Conservation (phyloP, 2,888 invertebrate genomes). For the Synergus umbraculus region DNA sequence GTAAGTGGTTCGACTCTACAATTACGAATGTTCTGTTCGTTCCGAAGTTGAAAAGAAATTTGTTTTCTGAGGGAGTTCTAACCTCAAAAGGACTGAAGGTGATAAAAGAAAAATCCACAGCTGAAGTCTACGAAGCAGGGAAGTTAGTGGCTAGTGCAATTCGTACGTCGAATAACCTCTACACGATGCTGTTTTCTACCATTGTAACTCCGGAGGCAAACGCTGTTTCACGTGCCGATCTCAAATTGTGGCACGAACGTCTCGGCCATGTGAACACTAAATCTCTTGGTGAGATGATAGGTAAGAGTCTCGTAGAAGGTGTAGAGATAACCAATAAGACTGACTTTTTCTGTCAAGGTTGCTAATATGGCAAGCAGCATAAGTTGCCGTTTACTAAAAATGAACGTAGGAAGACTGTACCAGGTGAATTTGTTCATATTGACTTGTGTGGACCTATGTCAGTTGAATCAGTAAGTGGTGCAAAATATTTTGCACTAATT, state of each 20-base stretch:
- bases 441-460: conserved; percentile 42
- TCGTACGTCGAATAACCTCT: conserved; percentile 45
- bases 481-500: not conserved
- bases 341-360: conserved; percentile 53
- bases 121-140: conserved; percentile 36
- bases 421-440: conserved; percentile 6
- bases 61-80: conserved; percentile 39
- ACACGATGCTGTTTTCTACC: conserved; percentile 45
- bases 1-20: conserved; percentile 45
- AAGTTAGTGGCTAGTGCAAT: conserved; percentile 43
- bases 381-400: conserved; percentile 41
- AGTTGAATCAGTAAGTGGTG: conserved; percentile 36
- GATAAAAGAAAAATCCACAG: conserved; percentile 41
- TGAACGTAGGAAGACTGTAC: not conserved
- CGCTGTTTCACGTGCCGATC: conserved; percentile 7
- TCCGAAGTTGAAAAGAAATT: conserved; percentile 43
- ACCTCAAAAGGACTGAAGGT: conserved; percentile 41
- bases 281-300: conserved; percentile 19
- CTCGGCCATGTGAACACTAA: conserved; percentile 48
- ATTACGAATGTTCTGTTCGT: conserved; percentile 49
- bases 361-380: conserved; percentile 55
- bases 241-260: conserved; percentile 51
- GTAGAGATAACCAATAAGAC: conserved; percentile 40
- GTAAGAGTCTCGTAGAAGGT: conserved; percentile 36
- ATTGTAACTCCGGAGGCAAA: conserved; percentile 33